A percentile compares a stretch with the other conserved stretches of the same genome.
Conservation (phyloP, 2,113 vertebrate genomes). For the Xiphophorus couchianus region DNA sequence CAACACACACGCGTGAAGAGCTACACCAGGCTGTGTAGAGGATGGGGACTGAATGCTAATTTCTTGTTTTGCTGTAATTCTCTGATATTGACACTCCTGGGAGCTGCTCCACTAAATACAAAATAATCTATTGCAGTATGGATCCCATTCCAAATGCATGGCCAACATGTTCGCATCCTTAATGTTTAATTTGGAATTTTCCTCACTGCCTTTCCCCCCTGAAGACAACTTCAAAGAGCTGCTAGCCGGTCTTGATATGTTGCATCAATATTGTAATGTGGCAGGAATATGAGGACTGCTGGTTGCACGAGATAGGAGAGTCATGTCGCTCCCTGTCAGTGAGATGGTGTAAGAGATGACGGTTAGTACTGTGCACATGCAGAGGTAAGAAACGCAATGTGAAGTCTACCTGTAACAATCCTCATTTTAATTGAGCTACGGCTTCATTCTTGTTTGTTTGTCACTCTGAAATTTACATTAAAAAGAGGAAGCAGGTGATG, state of each 20-base stretch:
- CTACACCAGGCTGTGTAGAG: slow-evolving; percentile 70
- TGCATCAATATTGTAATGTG: slow-evolving; percentile 85
- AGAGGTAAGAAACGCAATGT: slow-evolving; percentile 40
- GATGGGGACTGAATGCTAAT: slow-evolving; percentile 85
- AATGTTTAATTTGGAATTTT: slow-evolving; percentile 85
- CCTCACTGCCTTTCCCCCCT: slow-evolving; percentile 72
- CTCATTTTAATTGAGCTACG: slow-evolving; percentile 42
- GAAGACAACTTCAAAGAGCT: slow-evolving; percentile 84
- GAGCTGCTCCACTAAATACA: slow-evolving; percentile 85
- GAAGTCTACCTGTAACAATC: slow-evolving; percentile 45
- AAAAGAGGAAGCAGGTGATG: slow-evolving; percentile 58
- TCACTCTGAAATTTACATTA: slow-evolving; percentile 38
- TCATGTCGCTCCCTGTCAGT: slow-evolving; percentile 65
- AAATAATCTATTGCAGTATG: slow-evolving; percentile 85
- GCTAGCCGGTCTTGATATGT: slow-evolving; percentile 80
- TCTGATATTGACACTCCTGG: slow-evolving; percentile 86
- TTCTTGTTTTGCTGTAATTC: slow-evolving; percentile 85
- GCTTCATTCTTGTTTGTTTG: slow-evolving; percentile 19
- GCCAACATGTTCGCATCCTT: slow-evolving; percentile 81
- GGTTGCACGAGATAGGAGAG: slow-evolving; percentile 78
- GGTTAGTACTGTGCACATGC: slow-evolving; percentile 28
- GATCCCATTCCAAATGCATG: slow-evolving; percentile 80
- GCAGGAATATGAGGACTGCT: slow-evolving; percentile 80
- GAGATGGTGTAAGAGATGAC: slow-evolving; percentile 73
- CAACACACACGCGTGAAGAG: slow-evolving; percentile 58